Conservation (phyloP, 2,797 vertebrate species). For the Brachyalestes nurse region DNA sequence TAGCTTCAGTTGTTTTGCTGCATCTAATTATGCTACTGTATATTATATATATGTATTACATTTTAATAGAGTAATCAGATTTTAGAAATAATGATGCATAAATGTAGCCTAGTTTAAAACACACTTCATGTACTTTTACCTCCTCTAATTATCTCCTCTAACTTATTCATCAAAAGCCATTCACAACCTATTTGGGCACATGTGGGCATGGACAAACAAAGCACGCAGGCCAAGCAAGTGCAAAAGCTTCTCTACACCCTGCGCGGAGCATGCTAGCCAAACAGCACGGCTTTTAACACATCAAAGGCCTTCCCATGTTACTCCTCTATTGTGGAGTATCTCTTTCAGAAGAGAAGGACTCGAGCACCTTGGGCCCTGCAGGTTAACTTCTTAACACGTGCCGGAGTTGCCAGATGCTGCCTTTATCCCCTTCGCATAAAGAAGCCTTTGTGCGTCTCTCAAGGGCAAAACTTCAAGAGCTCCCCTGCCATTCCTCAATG, state of each 20-base stretch:
- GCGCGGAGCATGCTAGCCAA: neutral
- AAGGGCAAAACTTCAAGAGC: constrained; percentile 27
- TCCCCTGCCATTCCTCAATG: neutral
- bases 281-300: constrained; percentile 34
- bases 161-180: neutral
- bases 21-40: no score
- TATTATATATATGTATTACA: no score
- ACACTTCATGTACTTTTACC: neutral
- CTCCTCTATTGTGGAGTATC: neutral
- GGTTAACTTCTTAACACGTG: constrained; percentile 22
- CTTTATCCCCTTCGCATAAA: constrained; percentile 21
- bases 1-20: no score
- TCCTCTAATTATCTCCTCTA: neutral
- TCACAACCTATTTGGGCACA: neutral
- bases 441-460: constrained; percentile 7
- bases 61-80: no score
- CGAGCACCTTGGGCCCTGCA: constrained; percentile 5
- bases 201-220: constrained; percentile 6
- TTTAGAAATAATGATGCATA: neutral
- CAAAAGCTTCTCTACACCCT: neutral
- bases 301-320: constrained; percentile 23
- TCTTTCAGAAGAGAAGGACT: constrained; percentile 19
- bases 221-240: neutral
- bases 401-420: constrained; percentile 22
- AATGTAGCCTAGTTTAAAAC: neutral